Evolutionary conservation across 2,797 vertebrate genomes (phyloP), one percentile per base, ranked within the genome.

Genomic region (Cirrhinus molitorella): DNA sequence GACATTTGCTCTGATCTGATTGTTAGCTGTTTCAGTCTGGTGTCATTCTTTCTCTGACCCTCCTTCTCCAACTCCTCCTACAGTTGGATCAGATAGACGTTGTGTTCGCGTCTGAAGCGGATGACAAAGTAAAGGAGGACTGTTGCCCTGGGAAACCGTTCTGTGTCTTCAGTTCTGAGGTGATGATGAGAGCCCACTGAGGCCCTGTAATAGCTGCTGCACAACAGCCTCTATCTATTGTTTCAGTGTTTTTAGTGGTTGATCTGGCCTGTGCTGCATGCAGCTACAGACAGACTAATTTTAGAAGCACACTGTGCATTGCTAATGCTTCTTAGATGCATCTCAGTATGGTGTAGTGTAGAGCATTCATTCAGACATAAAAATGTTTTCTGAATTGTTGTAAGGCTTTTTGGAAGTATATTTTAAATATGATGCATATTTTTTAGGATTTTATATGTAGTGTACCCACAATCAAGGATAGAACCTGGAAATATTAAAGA

Each of bases 111-210:
- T 97, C 96, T 0, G 97, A 98, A 90, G 97, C 93, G 72, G 97
- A 99, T 61, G 97, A 99, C 91, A 98, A 97, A 96, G 92, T 99
- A 89, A 97, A 94, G 90, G 98, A 99, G 91, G 97, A 98, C 31
- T 99, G 98, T 93, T 99, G 97, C 94, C 98, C 97, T 49, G 98
- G 98, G 91, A 99, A 98, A 93, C 97, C 97, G 0, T 96, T 97
- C 90, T 93, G 94, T 73, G 19, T 95, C 75, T 99, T 98, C 94
- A 96, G 97, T 95, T 96, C 95, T 19, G 97, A 98, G 96, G 98
- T 99, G 94, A 91, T 75, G 70, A 61, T 65, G 57, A 81, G 34
- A 76, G 34, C 23, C 17, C 21, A 61, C 63, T n/a, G 47, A 74
- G 72, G 31, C 59, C 13, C 78, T 70, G 40, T 83, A 34, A 23